Evolutionary conservation across 37 sponge, comb jelly and placozoan genomes (phyloP).

Genomic region (Diacarnus erythraeanus): DNA sequence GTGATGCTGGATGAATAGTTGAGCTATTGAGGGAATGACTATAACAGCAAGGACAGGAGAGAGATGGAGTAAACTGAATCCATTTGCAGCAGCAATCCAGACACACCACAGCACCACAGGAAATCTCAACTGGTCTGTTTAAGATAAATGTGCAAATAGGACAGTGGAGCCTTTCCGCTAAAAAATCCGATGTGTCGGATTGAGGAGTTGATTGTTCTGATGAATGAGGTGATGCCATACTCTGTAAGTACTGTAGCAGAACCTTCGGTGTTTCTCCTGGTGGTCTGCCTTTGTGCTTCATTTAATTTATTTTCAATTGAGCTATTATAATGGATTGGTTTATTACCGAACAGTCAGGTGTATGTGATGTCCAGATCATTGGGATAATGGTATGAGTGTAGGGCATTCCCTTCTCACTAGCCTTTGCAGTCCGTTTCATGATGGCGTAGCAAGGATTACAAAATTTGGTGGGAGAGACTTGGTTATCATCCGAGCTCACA

Average conservation of each 20-base stretch:
- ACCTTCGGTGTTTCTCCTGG: background rate
- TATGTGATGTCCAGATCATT: background rate
- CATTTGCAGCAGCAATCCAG: background rate
- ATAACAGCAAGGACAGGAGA: background rate
- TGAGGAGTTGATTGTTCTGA: background rate
- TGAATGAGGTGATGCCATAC: background rate
- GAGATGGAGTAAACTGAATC: background rate
- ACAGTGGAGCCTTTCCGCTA: background rate
- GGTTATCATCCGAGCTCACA: background rate
- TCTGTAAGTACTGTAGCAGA: background rate
- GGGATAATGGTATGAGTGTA: background rate
- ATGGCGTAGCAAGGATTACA: background rate
- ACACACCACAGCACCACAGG: background rate
- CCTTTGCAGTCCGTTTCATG: background rate
- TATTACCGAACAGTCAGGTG: too few relatives aligned
- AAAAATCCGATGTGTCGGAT: background rate
- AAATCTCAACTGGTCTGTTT: background rate
- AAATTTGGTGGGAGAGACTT: background rate
- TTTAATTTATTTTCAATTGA: too few relatives aligned
- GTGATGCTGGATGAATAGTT: background rate
- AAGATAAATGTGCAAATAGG: background rate
- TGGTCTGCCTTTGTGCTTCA: background rate
- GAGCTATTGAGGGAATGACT: background rate
- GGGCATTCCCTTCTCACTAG: background rate
- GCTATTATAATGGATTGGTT: too few relatives aligned